Evolutionary conservation across 2,113 vertebrate genomes (phyloP).

Genomic region (Gila orcuttii): DNA sequence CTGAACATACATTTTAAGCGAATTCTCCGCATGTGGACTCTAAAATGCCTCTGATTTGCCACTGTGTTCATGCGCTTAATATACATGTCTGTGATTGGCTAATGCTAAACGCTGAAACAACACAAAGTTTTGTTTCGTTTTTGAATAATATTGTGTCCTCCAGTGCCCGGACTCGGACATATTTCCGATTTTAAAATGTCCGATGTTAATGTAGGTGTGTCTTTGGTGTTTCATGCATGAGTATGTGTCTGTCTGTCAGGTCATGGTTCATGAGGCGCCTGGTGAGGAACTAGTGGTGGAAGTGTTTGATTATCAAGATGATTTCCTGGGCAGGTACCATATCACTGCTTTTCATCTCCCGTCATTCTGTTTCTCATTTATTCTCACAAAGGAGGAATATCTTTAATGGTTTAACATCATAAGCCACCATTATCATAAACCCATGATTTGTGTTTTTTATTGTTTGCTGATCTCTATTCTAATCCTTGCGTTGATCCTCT

Average conservation of each 20-base stretch:
- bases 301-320: constrained; percentile 92
- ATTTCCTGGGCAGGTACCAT: constrained; percentile 90
- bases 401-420: no score
- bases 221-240: constrained; percentile 40
- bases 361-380: not conserved
- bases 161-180: no score
- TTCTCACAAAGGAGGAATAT: not conserved
- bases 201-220: constrained; percentile 30
- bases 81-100: no score
- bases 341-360: not conserved
- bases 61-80: no score
- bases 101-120: no score
- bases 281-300: constrained; percentile 93
- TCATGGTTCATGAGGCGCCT: constrained; percentile 91
- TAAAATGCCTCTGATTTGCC: no score
- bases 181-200: no score
- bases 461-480: not conserved
- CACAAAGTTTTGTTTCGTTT: no score
- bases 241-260: constrained; percentile 77
- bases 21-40: no score
- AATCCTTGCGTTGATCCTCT: not conserved
- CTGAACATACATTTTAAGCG: no score
- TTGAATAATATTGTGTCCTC: no score
- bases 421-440: not conserved
- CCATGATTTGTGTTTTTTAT: not conserved